Evolutionary conservation across 2,113 vertebrate genomes (phyloP).

Genomic region (Bos javanicus): DNA sequence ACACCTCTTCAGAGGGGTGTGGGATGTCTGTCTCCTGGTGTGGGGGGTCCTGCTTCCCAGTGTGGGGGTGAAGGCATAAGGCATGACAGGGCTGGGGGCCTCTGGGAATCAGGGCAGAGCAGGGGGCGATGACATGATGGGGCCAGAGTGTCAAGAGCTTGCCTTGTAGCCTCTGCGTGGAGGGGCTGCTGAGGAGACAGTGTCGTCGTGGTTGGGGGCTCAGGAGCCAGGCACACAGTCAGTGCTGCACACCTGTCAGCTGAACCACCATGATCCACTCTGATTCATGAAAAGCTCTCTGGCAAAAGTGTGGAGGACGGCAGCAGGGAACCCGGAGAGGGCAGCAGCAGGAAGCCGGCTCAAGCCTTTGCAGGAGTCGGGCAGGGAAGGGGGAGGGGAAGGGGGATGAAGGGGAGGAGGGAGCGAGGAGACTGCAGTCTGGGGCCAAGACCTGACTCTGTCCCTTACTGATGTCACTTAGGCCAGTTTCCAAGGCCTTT

Average conservation of each 20-base stretch:
- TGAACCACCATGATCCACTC: neutral
- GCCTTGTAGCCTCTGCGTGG: neutral
- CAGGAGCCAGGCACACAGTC: neutral
- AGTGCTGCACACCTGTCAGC: neutral
- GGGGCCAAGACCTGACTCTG: neutral
- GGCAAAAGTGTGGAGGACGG: neutral
- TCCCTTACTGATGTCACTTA: neutral
- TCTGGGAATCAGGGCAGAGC: neutral
- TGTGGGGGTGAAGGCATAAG: neutral
- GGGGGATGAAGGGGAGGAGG: neutral
- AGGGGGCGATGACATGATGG: accelerated
- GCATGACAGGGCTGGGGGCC: neutral
- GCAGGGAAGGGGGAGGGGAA: accelerated
- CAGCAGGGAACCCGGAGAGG: accelerated
- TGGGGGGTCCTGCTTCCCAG: neutral
- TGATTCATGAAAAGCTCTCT: neutral
- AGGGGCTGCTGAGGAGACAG: neutral
- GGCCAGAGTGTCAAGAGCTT: neutral
- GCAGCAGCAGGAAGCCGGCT: neutral
- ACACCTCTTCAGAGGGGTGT: too few relatives aligned
- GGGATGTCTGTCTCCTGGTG: neutral
- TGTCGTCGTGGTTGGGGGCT: accelerated
- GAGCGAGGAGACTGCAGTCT: neutral
- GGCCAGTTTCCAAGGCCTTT: neutral
- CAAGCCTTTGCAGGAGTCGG: neutral